These are phyloP conservation scores for Uropsilus gracilis DNA, from an alignment of 2,113 vertebrate species.

Conservation along the genomic window DNA sequence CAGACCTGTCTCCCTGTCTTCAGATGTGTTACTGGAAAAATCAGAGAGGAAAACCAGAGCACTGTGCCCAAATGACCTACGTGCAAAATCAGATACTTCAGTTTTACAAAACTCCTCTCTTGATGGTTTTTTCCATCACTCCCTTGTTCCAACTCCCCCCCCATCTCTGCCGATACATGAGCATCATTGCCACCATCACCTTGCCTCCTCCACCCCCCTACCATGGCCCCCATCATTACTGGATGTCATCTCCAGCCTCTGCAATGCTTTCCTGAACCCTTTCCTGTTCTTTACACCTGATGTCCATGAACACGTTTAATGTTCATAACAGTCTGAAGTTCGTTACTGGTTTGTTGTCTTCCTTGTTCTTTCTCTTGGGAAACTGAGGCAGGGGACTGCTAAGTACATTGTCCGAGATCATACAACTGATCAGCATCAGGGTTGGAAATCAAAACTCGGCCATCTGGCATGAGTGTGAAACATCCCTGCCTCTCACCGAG, in stretches of 20 bases:
- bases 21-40: neutral
- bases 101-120: neutral
- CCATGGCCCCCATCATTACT: neutral
- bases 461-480: neutral
- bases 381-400: neutral
- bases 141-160: neutral
- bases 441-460: neutral
- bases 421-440: rapidly evolving
- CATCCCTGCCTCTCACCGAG: rapidly evolving
- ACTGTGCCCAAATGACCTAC: rapidly evolving
- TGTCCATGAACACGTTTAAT: neutral
- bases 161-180: neutral
- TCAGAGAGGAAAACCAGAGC: neutral
- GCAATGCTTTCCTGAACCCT: rapidly evolving
- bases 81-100: neutral
- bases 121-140: neutral
- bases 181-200: neutral
- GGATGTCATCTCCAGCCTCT: neutral
- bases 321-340: neutral
- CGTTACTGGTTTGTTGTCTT: rapidly evolving
- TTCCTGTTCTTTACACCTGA: neutral
- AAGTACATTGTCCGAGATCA: neutral
- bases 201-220: neutral
- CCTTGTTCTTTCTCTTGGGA: neutral
- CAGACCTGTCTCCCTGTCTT: neutral